Percentiles rank a stretch among this genome's conserved stretches.
phyloP scores from a whole-genome alignment of 2,888 invertebrate genomes.

The Clitarchus hookeri region DNA sequence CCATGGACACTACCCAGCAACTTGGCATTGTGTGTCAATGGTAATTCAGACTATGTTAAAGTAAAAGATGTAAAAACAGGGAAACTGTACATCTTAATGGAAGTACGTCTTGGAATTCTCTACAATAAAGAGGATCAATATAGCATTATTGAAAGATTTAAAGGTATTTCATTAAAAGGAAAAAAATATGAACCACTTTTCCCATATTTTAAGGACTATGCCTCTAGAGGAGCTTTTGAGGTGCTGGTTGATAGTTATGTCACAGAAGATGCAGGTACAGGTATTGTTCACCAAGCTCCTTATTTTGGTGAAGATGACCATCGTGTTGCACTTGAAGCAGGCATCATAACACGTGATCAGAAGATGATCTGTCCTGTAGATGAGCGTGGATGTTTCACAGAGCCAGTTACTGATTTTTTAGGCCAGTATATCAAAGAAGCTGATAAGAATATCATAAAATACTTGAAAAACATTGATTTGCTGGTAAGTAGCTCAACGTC shows the following conservation, averaged over 20 bases:
- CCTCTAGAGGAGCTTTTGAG: slow-evolving; percentile 70
- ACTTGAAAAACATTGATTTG: slow-evolving; percentile 74
- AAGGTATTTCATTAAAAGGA: slow-evolving; percentile 78
- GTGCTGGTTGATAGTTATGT: slow-evolving; percentile 91
- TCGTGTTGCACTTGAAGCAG: slow-evolving; percentile 66
- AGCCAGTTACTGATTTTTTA: slow-evolving; percentile 82
- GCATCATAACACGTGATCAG: slow-evolving; percentile 86
- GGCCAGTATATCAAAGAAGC: slow-evolving; percentile 97
- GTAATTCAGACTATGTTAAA: slow-evolving; percentile 82
- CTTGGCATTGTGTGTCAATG: slow-evolving; percentile 90
- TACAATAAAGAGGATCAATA: slow-evolving; percentile 82
- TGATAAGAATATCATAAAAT: slow-evolving; percentile 90
- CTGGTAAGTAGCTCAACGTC: slow-evolving; percentile 76
- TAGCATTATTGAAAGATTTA: slow-evolving; percentile 76
- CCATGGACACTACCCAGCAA: slow-evolving; percentile 99
- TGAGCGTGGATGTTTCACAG: slow-evolving; percentile 83
- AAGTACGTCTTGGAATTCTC: slow-evolving; percentile 75
- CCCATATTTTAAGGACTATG: slow-evolving; percentile 74
- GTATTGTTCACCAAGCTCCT: slow-evolving; percentile 97
- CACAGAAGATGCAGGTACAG: slow-evolving; percentile 95
- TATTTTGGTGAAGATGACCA: slow-evolving; percentile 99
- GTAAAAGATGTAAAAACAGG: slow-evolving; percentile 62
- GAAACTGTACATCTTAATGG: slow-evolving; percentile 81
- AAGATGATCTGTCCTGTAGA: slow-evolving; percentile 94
- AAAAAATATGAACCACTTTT: slow-evolving; percentile 86